Evolutionary conservation across 2,113 vertebrate species (phyloP), one percentile per base, ranked within the genome.

Genomic region (Thymallus thymallus): DNA sequence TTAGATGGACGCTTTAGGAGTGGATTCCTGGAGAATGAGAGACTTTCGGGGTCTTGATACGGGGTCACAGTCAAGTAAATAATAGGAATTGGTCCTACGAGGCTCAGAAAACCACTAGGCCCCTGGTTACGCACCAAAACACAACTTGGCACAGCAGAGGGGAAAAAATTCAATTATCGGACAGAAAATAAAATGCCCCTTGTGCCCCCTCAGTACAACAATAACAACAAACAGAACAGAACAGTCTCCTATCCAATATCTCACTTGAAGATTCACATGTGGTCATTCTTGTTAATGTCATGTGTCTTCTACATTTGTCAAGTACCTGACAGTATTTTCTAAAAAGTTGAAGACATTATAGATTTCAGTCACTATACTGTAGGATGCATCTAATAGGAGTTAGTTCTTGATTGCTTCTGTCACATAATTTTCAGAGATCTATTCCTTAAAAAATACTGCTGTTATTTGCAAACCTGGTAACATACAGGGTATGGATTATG

Each of bases 51-150:
- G 88, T 90, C 85, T 85, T 0, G 80, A 82, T 88, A 86, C 76
- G 60, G 87, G 89, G 88, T 90, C 89, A 88, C 82, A 88, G 90
- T 90, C 86, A 89, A 89, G 91, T 89, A 90, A 90, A 92, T 91
- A 90, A 90, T 90, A 80, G 88, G 85, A 86, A 90, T 90, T 91
- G 88, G 85, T 90, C 88, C 86, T 81, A 68, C 18, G 81, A 78
- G 87, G 82, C 74, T 84, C 41, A 10, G 73, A 73, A 84, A 87
- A 87, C 74, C 86, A 87, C 89, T 86, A 78, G 86, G 88, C 77
- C 72, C 65, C 81, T 66, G 78, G 80, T 85, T 81, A 85, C 73
- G 78, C 85, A 84, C 76, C 79, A 71, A 88, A 87, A 89, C 82
- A 87, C 88, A 88, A 83, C 77, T 82, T 64, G 24, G 78, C 60